Evolutionary conservation across 2,888 invertebrate genomes (phyloP), one percentile per base, ranked within the genome.

Genomic region (Sphaerophoria rueppellii): DNA sequence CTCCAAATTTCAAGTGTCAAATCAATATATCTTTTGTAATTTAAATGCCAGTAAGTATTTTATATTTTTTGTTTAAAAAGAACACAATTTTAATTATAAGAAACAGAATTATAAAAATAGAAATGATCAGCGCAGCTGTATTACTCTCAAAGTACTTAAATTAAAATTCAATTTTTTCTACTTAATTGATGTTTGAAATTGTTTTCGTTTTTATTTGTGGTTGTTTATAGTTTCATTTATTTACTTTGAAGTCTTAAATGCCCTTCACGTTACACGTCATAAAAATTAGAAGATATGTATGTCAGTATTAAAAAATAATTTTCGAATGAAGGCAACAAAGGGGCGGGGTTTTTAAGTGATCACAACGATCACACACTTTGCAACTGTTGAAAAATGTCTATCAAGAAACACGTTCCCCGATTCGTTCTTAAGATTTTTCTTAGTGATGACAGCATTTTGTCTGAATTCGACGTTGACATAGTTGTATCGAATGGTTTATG

Each of bases 41-140:
- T n/a, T n/a, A n/a, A n/a, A n/a, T 24, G 24, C 2, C 24, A 24
- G 24, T 24, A 2, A 24, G 24, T 24, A 12, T 5, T 12, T 60
- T 37, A 50, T 50, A 63, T 14, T 35, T 46, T 9, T 50, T 50
- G 50, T 65, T 50, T 65, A 16, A 14, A 50, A 16, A 50, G 50
- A 50, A 65, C 50, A 65, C 50, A 16, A n/a, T n/a, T n/a, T n/a
- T 24, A 50, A 65, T 11, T 35, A 50, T 67, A 40, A 32, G n/a
- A 54, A 34, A 7, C 9, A 40, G 4, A 40, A 7, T 7, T 6
- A 4, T 63, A 48, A 48, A 73, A 78, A 78, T 78, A 74, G 82
- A 78, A 70, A 70, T 63, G 70, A 67, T 50, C 43, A 46, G 1
- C 35, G n/a, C 35, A 5, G 60, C 32, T 46, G 24, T 54, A 1